phyloP scores from a whole-genome alignment of 2,888 invertebrate genomes.

The Himalopsyche kuldschensis region DNA sequence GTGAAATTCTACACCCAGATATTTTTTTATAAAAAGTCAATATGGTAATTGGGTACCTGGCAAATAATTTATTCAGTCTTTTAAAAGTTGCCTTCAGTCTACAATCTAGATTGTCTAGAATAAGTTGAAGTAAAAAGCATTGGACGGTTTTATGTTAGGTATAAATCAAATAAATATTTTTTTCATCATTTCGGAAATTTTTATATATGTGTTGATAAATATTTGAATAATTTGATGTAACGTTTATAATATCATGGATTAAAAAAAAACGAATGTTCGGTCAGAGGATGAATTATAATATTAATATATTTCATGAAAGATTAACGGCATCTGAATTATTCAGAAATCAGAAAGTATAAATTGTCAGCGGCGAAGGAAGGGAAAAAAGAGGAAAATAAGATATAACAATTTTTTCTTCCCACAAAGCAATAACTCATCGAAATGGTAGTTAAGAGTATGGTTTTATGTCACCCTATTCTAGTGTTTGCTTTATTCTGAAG shows the following conservation, averaged over 20 bases:
- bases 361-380: neutral
- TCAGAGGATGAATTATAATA: neutral
- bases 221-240: too few relatives aligned
- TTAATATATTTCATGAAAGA: neutral
- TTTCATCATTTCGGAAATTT: too few relatives aligned
- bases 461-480: slow-evolving; percentile 1
- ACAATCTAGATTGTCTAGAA: too few relatives aligned
- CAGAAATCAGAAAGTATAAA: neutral
- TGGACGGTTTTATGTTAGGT: too few relatives aligned
- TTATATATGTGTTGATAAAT: too few relatives aligned
- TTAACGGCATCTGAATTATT: neutral
- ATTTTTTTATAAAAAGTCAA: too few relatives aligned
- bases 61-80: too few relatives aligned
- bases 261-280: neutral
- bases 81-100: too few relatives aligned
- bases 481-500: neutral
- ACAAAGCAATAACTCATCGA: neutral
- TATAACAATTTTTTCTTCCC: neutral
- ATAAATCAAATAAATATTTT: too few relatives aligned
- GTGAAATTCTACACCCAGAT: too few relatives aligned
- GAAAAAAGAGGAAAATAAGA: neutral
- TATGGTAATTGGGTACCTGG: too few relatives aligned
- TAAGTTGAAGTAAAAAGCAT: too few relatives aligned
- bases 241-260: neutral
- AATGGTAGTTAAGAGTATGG: slow-evolving; percentile 1